A percentile compares a stretch with the other conserved stretches of the same genome.
Conservation (phyloP, 2,113 vertebrate species). For the Lepus europaeus region DNA sequence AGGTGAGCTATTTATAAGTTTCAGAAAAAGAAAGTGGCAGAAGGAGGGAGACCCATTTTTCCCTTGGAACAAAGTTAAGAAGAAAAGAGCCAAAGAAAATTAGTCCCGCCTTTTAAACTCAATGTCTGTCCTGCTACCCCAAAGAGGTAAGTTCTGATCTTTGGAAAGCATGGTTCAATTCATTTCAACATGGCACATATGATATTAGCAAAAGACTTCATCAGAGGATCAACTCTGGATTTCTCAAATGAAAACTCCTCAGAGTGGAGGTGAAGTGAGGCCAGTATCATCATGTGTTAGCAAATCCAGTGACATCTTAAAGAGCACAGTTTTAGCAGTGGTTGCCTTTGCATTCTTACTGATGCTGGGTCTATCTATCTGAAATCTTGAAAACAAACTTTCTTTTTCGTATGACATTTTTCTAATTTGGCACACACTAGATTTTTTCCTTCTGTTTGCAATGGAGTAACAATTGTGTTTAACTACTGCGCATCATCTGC, state of each 20-base stretch:
- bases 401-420: slow-evolving; percentile 24
- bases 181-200: background rate
- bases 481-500: slow-evolving; percentile 1
- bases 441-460: slow-evolving; percentile 47
- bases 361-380: background rate
- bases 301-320: background rate
- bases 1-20: slow-evolving; percentile 13
- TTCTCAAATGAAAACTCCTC: slow-evolving; percentile 9
- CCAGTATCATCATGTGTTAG: background rate
- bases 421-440: slow-evolving; percentile 32
- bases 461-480: background rate
- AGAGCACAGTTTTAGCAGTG: background rate
- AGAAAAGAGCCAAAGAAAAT: slow-evolving; percentile 25
- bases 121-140: background rate
- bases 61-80: background rate
- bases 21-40: slow-evolving; percentile 10
- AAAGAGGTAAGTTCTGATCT: background rate
- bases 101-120: background rate
- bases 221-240: background rate
- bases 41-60: background rate
- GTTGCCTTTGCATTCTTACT: background rate
- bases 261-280: background rate
- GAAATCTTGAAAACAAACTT: slow-evolving; percentile 46
- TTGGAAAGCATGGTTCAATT: background rate
- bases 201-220: slow-evolving; percentile 1